Evolutionary conservation across 2,113 vertebrate genomes (phyloP), one percentile per base, ranked within the genome.

Genomic region (Stictonetta naevosa): DNA sequence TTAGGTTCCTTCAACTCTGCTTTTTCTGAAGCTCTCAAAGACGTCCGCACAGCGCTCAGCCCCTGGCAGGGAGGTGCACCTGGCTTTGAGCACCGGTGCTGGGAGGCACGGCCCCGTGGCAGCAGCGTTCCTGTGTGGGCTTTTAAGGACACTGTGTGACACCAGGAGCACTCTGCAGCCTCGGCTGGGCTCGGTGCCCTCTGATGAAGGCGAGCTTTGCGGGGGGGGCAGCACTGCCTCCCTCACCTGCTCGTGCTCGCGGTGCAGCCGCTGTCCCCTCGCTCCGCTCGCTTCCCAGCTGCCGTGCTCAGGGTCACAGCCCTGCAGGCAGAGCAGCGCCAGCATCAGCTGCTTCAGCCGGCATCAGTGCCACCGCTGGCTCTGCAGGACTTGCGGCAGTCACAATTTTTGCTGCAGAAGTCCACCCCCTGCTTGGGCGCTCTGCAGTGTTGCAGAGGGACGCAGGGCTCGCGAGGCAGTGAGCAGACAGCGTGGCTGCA

Each of bases 1-100:
- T 98, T 96, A 90, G 92, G 68, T 90, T 92, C 97, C 95, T 97
- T 96, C 64, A 71, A 90, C 91, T 93, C 76, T 94, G 91, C 89
- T 86, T 91, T 96, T 92, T 95, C 53, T 77, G 63, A 89, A 92
- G 93, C 97, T 96, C 96, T 93, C 87, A 80, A 71, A 96, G 91
- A 86, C 67, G 46, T 8, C 87, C 18, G 6, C 20, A 4, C 81
- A 28, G 33, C 0, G 1, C 69, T 18, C 0, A 0, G 53, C 40
- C n/a, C 64, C 23, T 13, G 31, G 0, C 3, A 33, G 56, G 44
- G 38, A 19, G 56, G 52, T 44, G 67, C 38, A 38, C 38, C 38
- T 38, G 38, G 38, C 38, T 38, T 38, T 38, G 38, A 40, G 72
- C 53, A 14, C 21, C 2, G n/a, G 25, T 10, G 23, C 62, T 26